Base-by-base conservation (phyloP, 2,113 vertebrate species). In the Psephotus haematonotus region DNA sequence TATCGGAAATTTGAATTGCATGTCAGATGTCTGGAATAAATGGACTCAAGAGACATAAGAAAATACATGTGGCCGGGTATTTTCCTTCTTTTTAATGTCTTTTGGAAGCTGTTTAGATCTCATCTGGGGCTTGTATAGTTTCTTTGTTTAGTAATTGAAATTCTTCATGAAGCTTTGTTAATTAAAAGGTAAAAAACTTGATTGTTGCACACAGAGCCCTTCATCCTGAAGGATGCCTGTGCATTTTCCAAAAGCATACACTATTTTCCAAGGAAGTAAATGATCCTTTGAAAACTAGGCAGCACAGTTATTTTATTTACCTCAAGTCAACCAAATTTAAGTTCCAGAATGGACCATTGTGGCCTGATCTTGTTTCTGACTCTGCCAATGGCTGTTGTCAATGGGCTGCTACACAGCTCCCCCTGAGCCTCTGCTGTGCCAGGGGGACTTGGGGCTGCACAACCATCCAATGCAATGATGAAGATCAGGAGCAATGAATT, bases 21-120 rank as follows among this genome's bases (percentile, higher is more conserved):
- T 85, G 90, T 98, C 96, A 97, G 94, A 94, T 93, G 93, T 96
- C 96, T 98, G 97, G 96, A 98, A 94, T 96, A 98, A 98, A 98
- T 91, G 94, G 94, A 95, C 97, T 97, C 94, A 75, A 90, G 93
- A 97, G 96, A 95, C 78, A 6, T 93, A 97, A 97, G 96, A 93
- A 96, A 98, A 97, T 95, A 97, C 88, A 95, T 69, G 89, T 85
- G 97, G 94, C 80, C 78, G 47, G 28, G 82, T 95, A 78, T 88
- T 97, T 97, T 97, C 81, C 82, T 96, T n/a, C 43, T 95, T 83
- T 90, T 90, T 18, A 93, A 95, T 74, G 82, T 88, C 91, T 93
- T 96, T 92, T 92, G 93, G 96, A 97, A 94, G 91, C 92, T 82
- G 84, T 85, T 97, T 97, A 97, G 88, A 92, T 90, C 67, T 92